A percentile compares a stretch with the other conserved stretches of the same genome.
Conservation (phyloP, 2,797 vertebrate species). For the Ctenochaetus hawaiiensis region DNA sequence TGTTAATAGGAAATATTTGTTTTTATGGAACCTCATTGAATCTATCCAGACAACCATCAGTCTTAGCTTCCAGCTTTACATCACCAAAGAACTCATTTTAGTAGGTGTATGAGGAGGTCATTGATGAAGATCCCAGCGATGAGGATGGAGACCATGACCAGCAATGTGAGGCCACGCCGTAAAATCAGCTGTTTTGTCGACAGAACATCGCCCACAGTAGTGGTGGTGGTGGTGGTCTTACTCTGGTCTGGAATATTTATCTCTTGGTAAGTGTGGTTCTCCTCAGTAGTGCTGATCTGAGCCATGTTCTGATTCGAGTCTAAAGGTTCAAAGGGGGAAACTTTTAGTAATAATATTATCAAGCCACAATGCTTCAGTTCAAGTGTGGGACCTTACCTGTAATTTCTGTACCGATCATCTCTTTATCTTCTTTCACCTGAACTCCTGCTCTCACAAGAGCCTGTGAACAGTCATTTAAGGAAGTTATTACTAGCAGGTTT, state of each 20-base stretch:
- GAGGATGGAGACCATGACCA: conserved; percentile 77
- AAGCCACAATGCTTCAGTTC: background rate
- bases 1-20: conserved; percentile 1
- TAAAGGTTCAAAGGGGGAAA: conserved; percentile 32
- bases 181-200: conserved; percentile 75
- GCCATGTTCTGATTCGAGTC: conserved; percentile 35
- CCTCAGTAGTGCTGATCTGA: background rate
- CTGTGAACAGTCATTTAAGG: conserved; percentile 55
- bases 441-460: conserved; percentile 80
- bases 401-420: conserved; percentile 49
- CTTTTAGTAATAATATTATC: background rate
- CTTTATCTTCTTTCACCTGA: conserved; percentile 47
- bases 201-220: conserved; percentile 58
- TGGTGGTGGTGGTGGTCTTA: conserved; percentile 26
- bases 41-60: background rate
- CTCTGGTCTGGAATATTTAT: background rate
- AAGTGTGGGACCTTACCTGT: conserved; percentile 23
- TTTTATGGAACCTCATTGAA: background rate
- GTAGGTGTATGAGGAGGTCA: conserved; percentile 53
- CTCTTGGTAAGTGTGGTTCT: conserved; percentile 7
- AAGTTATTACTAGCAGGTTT: background rate
- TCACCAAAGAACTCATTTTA: conserved; percentile 53
- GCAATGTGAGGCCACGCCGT: conserved; percentile 70
- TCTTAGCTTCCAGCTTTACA: background rate
- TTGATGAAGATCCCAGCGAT: conserved; percentile 67